Evolutionary conservation across 1,140 invertebrate species (phyloP).

Genomic region (Anastatus disparis): DNA sequence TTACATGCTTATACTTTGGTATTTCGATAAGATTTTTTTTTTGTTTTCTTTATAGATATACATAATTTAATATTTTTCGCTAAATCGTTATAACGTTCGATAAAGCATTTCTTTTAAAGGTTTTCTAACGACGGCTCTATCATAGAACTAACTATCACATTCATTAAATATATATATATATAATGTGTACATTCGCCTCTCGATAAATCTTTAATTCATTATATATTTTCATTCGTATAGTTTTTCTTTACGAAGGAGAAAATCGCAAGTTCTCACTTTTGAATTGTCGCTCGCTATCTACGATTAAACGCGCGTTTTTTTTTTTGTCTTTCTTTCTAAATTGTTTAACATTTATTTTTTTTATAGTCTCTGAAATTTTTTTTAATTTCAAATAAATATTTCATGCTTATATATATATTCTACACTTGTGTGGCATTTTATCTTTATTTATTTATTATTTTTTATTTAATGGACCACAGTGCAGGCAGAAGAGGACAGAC

Average conservation of each 20-base stretch:
- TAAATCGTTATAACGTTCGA: constrained; percentile 49
- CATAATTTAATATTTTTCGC: constrained; percentile 43
- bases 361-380: constrained; percentile 13
- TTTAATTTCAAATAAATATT: neutral
- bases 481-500: constrained; percentile 11
- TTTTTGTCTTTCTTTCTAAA: neutral
- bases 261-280: neutral
- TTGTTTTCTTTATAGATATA: constrained; percentile 51
- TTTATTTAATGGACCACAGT: constrained; percentile 18
- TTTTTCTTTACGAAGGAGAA: constrained; percentile 15
- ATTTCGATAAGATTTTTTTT: constrained; percentile 55
- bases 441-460: constrained; percentile 12
- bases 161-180: constrained; percentile 52
- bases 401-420: neutral
- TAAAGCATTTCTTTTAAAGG: constrained; percentile 47
- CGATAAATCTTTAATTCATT: constrained; percentile 23
- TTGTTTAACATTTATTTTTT: constrained; percentile 17
- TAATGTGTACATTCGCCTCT: constrained; percentile 34
- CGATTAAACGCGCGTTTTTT: neutral
- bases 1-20: constrained; percentile 62
- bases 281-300: constrained; percentile 33
- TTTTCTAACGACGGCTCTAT: constrained; percentile 50
- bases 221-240: constrained; percentile 35
- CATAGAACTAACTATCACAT: constrained; percentile 60
- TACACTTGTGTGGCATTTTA: constrained; percentile 3